phyloP scores from a whole-genome alignment of 2,113 vertebrate species.

The Microcebus tavaratra region DNA sequence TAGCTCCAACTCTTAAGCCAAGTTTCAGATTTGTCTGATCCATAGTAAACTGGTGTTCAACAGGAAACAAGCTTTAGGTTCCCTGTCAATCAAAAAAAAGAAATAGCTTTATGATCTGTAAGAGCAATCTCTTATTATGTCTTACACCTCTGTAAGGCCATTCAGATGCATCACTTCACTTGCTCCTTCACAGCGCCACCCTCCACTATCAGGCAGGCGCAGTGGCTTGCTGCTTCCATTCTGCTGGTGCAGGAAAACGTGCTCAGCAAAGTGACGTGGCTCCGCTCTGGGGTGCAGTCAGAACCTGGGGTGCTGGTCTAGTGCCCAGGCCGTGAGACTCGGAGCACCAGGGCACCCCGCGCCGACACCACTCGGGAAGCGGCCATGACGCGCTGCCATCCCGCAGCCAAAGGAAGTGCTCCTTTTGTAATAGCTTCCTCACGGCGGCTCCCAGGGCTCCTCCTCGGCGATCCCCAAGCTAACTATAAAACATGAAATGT shows the following conservation, averaged over 20 bases:
- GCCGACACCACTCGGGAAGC: neutral
- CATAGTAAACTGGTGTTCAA: neutral
- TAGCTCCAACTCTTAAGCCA: neutral
- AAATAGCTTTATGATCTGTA: neutral
- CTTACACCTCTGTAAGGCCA: neutral
- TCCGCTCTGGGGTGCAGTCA: neutral
- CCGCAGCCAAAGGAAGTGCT: neutral
- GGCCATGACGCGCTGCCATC: rapidly evolving
- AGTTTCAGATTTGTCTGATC: neutral
- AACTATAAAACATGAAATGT: neutral
- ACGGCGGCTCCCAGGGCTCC: neutral
- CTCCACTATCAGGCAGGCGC: too few relatives aligned
- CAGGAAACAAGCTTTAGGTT: neutral
- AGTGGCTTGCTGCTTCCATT: neutral
- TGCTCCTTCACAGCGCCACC: neutral
- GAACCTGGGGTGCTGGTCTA: neutral
- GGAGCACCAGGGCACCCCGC: neutral
- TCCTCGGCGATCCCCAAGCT: neutral
- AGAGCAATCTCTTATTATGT: neutral
- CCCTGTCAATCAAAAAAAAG: neutral
- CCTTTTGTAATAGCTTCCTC: neutral
- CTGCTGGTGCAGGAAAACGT: neutral
- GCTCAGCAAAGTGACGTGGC: neutral
- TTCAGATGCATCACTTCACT: neutral
- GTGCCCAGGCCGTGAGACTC: neutral